Evolutionary conservation across 1,140 invertebrate genomes (phyloP), one percentile per base, ranked within the genome.

Genomic region (Aphidius ervi): DNA sequence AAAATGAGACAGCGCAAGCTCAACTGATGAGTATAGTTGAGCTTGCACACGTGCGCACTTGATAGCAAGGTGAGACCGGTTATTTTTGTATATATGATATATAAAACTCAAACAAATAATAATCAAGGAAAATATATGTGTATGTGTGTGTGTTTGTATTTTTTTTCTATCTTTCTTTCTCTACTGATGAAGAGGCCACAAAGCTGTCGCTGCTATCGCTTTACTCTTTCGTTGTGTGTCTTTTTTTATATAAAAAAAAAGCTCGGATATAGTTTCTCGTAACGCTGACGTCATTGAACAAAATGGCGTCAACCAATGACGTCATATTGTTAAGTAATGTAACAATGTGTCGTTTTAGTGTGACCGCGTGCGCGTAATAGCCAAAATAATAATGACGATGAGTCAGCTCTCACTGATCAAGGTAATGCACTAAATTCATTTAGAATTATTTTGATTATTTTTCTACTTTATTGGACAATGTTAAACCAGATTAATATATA

Each of bases 251-350:
- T 16, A 16, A 16, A 16, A 16, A 16, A 10, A 20, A 52, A 31
- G 10, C 55, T 23, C 43, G 5, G 45, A 43, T 23, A 43, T 23
- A 9, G 42, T 55, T 59, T 50, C 48, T 67, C 65, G 63, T 60
- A 47, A 46, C 48, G 47, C 65, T 72, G 72, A 79, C 76, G 76
- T 78, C 75, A 80, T 66, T 58, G 68, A 67, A 63, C 70, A 78
- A 77, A 71, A 76, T 79, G 77, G 75, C 72, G 69, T 57, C 62
- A 63, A 41, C 49, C 42, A 53, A 68, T 79, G 77, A 80, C 78
- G 78, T 80, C 79, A 80, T 63, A 40, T 20, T 65, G 59, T 31
- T 31, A 31, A 45, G 37, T 46, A 43, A 56, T 31, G 37, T 46
- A 50, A 37, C 31, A 40, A 31, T 31, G 23, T 31, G 23, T 31